Base-by-base conservation (phyloP, 2,888 invertebrate species). In the Epistrophe eligans region DNA sequence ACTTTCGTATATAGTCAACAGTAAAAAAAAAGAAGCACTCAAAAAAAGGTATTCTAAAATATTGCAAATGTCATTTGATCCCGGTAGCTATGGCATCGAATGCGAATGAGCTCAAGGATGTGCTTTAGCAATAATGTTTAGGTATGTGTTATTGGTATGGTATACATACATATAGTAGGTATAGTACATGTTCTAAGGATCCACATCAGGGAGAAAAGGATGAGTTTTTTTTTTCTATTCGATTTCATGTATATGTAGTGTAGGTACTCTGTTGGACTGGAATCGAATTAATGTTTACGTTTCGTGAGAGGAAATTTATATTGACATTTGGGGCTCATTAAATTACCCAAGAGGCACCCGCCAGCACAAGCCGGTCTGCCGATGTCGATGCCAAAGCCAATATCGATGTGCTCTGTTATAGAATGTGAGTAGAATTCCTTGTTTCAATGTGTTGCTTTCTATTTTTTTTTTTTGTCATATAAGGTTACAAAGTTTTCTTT, bases 291-390 rank as follows among this genome's bases (percentile, higher is more conserved):
- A 85, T 70, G 81, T 81, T 85, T 82, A 81, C 81, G 82, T 85
- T 82, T 74, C 85, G 85, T 85, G 85, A 85, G 85, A 70, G 64
- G 85, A 82, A 85, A 85, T 82, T 82, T 82, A 82, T 85, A 85
- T 85, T 77, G 85, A 85, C 85, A 85, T 81, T 85, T 85, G 85
- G 82, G 73, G 77, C 85, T 85, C 85, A 85, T 85, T 85, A 85
- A 85, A 82, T 82, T 85, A 82, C 82, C 77, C 74, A 77, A 79
- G 50, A 77, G 77, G 70, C 45, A 74, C 72, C 50, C 60, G 62
- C 67, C 60, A 48, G 48, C 55, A 55, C 24, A 28, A 52, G 55
- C 28, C 28, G 28, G 28, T 28, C 38, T 62, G 55, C 57, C 62
- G 43, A 67, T 62, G 55, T 48, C 62, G 43, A 67, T 67, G 55